Base-by-base conservation (phyloP, 2,113 vertebrate species). In the Dipodomys merriami region DNA sequence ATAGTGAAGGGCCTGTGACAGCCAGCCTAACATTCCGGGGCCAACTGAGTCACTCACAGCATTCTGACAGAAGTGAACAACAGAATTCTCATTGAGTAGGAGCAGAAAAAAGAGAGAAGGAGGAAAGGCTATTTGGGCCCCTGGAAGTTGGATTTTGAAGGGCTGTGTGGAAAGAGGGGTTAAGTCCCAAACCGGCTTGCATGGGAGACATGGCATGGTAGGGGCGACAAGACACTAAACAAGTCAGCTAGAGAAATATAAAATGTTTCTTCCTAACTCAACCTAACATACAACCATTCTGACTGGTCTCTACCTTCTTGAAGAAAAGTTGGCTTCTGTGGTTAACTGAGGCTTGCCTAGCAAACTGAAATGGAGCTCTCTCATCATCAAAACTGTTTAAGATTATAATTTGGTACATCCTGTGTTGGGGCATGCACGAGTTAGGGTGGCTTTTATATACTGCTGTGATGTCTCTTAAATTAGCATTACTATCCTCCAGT, bases 341-440 rank as follows among this genome's bases (percentile, higher is more conserved):
- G 83, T 35, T 49, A 15, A 10, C n/a, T 12, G 39, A 67, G 68
- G 72, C 30, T 33, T 23, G 16, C 16, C 30, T n/a, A 13, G 5
- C 1, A 65, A 33, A 81, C 19, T 4, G 53, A 9, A 53, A 80
- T 71, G 3, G 12, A 19, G 69, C 60, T 73, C 22, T n/a, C 46
- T n/a, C 67, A 5, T 0, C 10, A 8, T 4, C 9, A 1, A 6
- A 2, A 65, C 62, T 76, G 19, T 80, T 80, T 22, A 86, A 22
- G 18, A 0, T 9, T 23, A 5, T 9, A 29, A 82, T 35, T 15
- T 22, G 65, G 0, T 25, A 29, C 53, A 79, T 22, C 33, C 74
- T 4, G 5, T 1, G 5, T 2, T 19, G 15, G 60, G 25, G 29
- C 39, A 25, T 22, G 11, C 15, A 2, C 7, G 0, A 0, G 29